Evolutionary conservation across 2,113 vertebrate genomes (phyloP), one percentile per base, ranked within the genome.

Genomic region (Gopherus evgoodei): DNA sequence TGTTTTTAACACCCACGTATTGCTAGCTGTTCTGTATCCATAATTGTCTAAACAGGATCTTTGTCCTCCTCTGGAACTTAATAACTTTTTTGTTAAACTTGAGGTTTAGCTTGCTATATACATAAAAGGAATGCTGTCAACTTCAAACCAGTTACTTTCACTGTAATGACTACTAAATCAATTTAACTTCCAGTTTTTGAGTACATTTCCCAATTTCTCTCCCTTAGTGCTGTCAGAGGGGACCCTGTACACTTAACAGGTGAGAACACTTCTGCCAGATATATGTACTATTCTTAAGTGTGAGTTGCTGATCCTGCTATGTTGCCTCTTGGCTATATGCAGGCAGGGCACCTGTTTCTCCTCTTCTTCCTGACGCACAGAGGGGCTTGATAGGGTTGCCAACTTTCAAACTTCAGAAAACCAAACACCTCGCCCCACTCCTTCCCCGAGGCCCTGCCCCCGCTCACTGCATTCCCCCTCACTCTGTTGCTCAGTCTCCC

Each of bases 1-100:
- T 24, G 76, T 27, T 75, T 52, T 90, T 59, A 47, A 47, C 42
- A 78, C 75, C 75, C 42, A 29, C 13, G 6, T 44, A 78, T 78
- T 93, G 87, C 80, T 50, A 95, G 57, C 42, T 85, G 56, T 81
- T 90, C 62, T 72, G 1, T 84, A 21, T 81, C 24, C 81, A 86
- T 80, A 80, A 95, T 93, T 84, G 80, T 49, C n/a, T 87, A 82
- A 95, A 52, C n/a, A 83, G 72, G 31, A 69, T 75, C 91, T 91
- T 93, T 88, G 9, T 87, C 7, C 62, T 85, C 85, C 59, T 35
- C 93, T 27, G 84, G 81, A 91, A 2, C 14, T 4, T 91, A 11
- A 17, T 90, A 76, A 65, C 42, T 88, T 69, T 69, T 83, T 78
- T 31, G 47, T 93, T 93, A 84, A 78, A 89, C 91, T 8, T 95